Evolutionary conservation across 2,113 vertebrate species (phyloP), one percentile per base, ranked within the genome.

Genomic region (Chlorodrepanis virens): DNA sequence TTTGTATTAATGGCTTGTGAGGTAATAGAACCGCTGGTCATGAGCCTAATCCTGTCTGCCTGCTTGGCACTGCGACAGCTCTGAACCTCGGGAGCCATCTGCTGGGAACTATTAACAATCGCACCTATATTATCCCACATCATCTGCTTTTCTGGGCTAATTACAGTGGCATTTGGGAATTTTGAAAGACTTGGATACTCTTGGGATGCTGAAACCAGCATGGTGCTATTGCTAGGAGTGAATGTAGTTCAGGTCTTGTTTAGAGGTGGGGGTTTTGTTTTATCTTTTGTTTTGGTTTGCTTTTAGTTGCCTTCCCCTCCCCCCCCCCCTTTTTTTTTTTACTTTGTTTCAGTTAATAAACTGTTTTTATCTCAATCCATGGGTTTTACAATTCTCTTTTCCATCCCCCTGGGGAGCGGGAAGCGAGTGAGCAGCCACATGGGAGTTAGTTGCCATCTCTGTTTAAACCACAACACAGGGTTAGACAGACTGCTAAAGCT

Each of bases 341-440:
- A 31, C 17, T 71, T 52, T 24, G 33, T 49, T 89, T 52, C 45
- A 28, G 6, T 45, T 45, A 45, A 45, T 68, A 17, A 52, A 14
- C 33, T 59, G 12, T 67, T 75, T 11, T 45, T 82, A 28, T 28
- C 37, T 89, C 12, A 67, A 21, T 19, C 16, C 11, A 28, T 23
- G 45, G 13, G 12, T 25, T 75, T 75, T 52, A 29, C 9, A 28
- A 21, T 53, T 82, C 16, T 67, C 39, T 59, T 82, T 50, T 19
- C 24, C 28, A 45, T n/a, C 23, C 6, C 4, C 14, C 20, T n/a
- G 35, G 31, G 14, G 8, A 37, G 31, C 0, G 2, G 9, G 11
- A 5, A 63, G 31, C 0, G 5, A 57, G 14, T 1, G 1, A 75
- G 9, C 16, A 52, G 28, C 33, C 53, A n/a, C 1, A 2, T n/a